Base-by-base conservation (phyloP, 2,888 invertebrate genomes). In the Loripinus fragilis region DNA sequence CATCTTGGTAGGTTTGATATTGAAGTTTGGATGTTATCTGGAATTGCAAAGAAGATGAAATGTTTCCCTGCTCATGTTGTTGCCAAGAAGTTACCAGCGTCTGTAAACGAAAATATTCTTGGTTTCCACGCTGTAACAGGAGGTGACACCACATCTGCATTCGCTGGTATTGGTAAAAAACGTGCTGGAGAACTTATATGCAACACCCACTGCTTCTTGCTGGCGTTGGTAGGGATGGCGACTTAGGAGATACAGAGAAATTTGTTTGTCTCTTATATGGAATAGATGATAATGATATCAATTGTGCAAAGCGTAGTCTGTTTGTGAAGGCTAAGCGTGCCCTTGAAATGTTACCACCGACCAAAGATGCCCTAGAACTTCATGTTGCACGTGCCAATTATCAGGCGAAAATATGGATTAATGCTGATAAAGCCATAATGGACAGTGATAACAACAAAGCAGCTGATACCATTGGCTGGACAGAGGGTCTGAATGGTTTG, bases 401-500 rank as follows among this genome's bases (percentile, higher is more conserved):
- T 55, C 78, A 80, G 48, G 66, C 73, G n/a, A 79, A 73, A 12
- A 76, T 80, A 65, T 73, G 73, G 80, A n/a, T 80, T 8, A 25
- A 74, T 30, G 68, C 73, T 41, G 30, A 69, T 30, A 48, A 30
- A 28, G 25, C 71, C 8, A 50, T 41, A 23, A 35, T 70, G 52
- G 65, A 78, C 41, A 25, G 25, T 3, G 66, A n/a, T n/a, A n/a
- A n/a, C n/a, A n/a, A n/a, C n/a, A n/a, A 35, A 23, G 25, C 68
- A 73, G 30, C 64, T 50, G 68, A 70, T 0, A 71, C 48, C 23
- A 68, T 38, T 12, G 71, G 66, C n/a, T 74, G 78, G 71, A 3
- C 30, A 35, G 28, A 30, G 12, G 69, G 64, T 33, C 42, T n/a
- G 30, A 66, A 70, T 35, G 71, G 52, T 20, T 5, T 73, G 48